Conservation (phyloP, 2,797 vertebrate genomes). For the Cuniculus paca region DNA sequence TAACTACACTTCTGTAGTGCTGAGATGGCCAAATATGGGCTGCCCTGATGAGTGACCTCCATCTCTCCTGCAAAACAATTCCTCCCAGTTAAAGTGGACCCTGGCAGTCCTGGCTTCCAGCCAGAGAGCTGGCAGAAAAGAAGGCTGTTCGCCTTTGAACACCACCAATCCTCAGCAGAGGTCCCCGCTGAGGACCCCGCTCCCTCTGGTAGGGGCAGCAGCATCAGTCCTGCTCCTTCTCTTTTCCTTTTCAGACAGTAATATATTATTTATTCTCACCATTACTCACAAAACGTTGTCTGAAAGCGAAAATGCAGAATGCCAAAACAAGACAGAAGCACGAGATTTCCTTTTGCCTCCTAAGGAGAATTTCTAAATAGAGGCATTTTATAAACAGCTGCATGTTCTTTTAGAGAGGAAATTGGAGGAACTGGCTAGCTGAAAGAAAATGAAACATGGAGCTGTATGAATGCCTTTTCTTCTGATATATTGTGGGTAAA, state of each 20-base stretch:
- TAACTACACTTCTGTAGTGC: conserved; percentile 88
- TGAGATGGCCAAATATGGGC: conserved; percentile 87
- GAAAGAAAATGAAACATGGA: conserved; percentile 7
- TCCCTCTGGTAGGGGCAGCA: background rate
- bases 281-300: conserved; percentile 50
- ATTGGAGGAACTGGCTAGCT: conserved; percentile 36
- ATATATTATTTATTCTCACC: conserved; percentile 32
- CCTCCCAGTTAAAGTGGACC: background rate
- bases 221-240: background rate
- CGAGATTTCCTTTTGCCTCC: conserved; percentile 59
- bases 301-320: conserved; percentile 59
- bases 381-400: conserved; percentile 74
- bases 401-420: conserved; percentile 71
- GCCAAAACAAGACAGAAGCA: conserved; percentile 31
- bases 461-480: conserved; percentile 50
- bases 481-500: conserved; percentile 63
- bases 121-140: background rate
- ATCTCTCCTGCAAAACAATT: conserved; percentile 85
- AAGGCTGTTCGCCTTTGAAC: background rate
- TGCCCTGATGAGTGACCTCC: conserved; percentile 88
- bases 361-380: conserved; percentile 71
- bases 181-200: background rate
- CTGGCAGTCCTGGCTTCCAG: conserved; percentile 23
- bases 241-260: background rate
- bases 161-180: background rate